Conservation (phyloP, 2,888 invertebrate genomes). For the Erynnis tages region DNA sequence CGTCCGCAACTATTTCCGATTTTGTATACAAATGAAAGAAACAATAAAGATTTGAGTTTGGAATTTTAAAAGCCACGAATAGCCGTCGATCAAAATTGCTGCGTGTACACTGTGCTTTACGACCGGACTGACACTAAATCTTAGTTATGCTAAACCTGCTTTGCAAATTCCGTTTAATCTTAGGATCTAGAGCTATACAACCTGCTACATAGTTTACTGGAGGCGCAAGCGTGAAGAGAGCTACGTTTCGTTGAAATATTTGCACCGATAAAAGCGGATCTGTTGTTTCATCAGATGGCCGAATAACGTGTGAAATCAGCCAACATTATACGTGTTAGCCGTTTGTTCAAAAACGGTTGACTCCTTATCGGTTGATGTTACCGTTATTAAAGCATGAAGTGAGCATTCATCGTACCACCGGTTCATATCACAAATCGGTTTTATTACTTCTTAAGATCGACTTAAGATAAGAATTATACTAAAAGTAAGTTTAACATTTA, state of each 20-base stretch:
- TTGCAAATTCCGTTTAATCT: not conserved
- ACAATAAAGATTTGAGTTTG: no score
- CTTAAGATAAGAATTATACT: slow-evolving; percentile 8
- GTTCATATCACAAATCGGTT: slow-evolving; percentile 19
- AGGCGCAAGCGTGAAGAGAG: not conserved
- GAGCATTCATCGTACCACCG: slow-evolving; percentile 14
- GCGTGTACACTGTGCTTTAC: no score
- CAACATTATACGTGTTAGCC: slow-evolving; percentile 12
- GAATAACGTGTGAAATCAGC: slow-evolving; percentile 22
- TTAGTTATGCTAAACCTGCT: not conserved
- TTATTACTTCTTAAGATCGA: slow-evolving; percentile 8
- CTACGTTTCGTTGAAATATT: not conserved
- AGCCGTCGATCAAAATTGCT: no score
- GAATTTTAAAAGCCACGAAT: no score
- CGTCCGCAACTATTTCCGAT: no score
- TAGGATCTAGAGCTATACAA: not conserved
- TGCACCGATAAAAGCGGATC: slow-evolving; percentile 13
- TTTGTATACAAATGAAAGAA: no score
- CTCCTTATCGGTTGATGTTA: slow-evolving; percentile 17
- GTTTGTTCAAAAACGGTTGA: slow-evolving; percentile 21
- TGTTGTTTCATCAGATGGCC: slow-evolving; percentile 16
- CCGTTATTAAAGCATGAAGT: slow-evolving; percentile 27
- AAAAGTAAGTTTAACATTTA: no score
- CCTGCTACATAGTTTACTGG: not conserved
- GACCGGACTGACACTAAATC: no score